Base-by-base conservation (phyloP, 1,140 invertebrate species). In the Lasaia peninsularis region DNA sequence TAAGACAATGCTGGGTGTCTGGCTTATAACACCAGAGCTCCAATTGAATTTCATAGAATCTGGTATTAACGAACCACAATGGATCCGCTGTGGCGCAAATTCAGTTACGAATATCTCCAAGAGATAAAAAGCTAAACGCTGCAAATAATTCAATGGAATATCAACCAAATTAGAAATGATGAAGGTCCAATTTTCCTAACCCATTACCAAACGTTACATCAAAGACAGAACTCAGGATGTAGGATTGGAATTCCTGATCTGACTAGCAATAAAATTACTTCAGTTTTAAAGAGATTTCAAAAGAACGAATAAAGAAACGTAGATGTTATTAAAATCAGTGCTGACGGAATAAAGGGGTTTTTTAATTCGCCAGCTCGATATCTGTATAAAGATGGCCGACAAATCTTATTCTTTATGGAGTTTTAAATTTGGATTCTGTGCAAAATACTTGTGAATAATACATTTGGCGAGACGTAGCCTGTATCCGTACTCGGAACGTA, bases 261-360 rank as follows among this genome's bases (percentile, higher is more conserved):
- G 83, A 84, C 79, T 84, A 84, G 80, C 73, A 86, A 86, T 86
- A 86, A 86, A 84, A 73, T 84, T 77, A 77, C 77, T 76, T 69
- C 67, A 78, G 68, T 65, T 84, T 84, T 78, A 84, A 83, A 79
- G 75, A 74, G 75, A 79, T 84, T 78, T 84, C 78, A 84, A 83
- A 84, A 86, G 78, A 82, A 80, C 71, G 77, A 75, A 83, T 83
- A 82, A 82, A 84, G 76, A 82, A 78, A 62, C 77, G 63, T 72
- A 78, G 74, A 83, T 78, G 77, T 83, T 86, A 83, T 84, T 82
- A 80, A 86, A 84, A 80, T 78, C 67, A 59, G 63, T 66, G 69
- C 67, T 71, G 71, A 77, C 74, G 75, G 73, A 78, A 79, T 73
- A 78, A 79, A 77, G 72, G 75, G 78, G 75, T 56, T 33, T 67